Evolutionary conservation across 2,888 invertebrate species (phyloP).

Genomic region (Hermaeophaga mercurialis): DNA sequence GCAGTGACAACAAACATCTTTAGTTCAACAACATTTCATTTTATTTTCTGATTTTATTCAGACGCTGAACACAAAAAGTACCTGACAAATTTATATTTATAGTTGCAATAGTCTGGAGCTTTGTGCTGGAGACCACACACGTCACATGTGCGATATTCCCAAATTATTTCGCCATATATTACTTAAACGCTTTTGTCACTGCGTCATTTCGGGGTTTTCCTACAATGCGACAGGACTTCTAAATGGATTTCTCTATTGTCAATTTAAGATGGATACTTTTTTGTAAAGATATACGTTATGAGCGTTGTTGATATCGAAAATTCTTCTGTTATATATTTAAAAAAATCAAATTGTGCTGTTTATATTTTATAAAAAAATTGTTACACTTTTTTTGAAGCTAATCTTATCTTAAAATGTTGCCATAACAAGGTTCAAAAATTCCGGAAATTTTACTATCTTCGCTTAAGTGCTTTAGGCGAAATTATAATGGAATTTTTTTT

Average conservation of each 20-base stretch:
- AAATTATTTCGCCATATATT: constrained; percentile 45
- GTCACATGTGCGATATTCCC: constrained; percentile 38
- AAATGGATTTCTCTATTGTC: constrained; percentile 25
- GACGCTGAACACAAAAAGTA: constrained; percentile 11
- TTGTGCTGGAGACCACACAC: constrained; percentile 38
- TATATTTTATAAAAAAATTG: too few relatives aligned
- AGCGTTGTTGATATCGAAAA: too few relatives aligned
- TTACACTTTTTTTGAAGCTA: too few relatives aligned
- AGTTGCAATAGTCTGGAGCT: constrained; percentile 3
- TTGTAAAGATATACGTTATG: background rate
- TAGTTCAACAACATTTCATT: constrained; percentile 10
- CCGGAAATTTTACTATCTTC: too few relatives aligned
- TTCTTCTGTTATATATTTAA: too few relatives aligned
- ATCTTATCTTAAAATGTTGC: too few relatives aligned
- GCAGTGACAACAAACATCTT: background rate
- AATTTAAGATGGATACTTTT: constrained; percentile 3
- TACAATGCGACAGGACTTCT: constrained; percentile 25
- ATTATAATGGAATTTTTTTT: too few relatives aligned
- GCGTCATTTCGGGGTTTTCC: constrained; percentile 17
- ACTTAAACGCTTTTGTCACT: constrained; percentile 30
- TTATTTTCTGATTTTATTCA: background rate
- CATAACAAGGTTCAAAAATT: too few relatives aligned
- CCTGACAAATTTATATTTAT: constrained; percentile 29
- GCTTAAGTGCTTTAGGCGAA: too few relatives aligned
- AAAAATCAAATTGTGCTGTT: too few relatives aligned